phyloP scores from a whole-genome alignment of 2,113 vertebrate genomes.

The Leptobrachium ailaonicum region DNA sequence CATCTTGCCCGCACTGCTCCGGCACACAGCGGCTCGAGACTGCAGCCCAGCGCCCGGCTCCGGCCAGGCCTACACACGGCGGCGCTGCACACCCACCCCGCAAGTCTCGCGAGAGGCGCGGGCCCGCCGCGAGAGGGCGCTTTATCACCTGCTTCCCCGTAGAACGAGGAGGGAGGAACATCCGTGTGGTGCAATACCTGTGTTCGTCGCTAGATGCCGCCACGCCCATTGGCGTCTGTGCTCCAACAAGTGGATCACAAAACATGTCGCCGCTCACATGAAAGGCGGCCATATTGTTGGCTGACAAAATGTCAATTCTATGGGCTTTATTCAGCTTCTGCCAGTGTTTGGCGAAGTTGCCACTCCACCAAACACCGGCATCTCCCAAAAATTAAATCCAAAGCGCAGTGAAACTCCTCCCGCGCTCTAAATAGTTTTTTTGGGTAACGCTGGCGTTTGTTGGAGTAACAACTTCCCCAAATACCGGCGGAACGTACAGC shows the following conservation, averaged over 20 bases:
- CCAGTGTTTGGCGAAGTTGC: no score
- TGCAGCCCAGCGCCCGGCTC: constrained; percentile 8
- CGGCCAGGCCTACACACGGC: constrained; percentile 32
- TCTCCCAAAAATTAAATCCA: no score
- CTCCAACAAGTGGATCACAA: not conserved
- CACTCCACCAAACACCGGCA: no score
- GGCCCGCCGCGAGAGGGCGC: not conserved
- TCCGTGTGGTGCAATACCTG: no score
- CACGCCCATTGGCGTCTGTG: not conserved
- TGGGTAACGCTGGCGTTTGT: no score
- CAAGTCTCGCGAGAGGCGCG: constrained; percentile 38
- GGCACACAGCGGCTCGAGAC: not conserved
- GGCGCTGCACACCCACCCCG: constrained; percentile 1
- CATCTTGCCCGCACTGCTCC: constrained; percentile 61
- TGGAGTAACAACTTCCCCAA: no score
- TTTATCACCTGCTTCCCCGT: not conserved
- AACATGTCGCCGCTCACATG: not conserved
- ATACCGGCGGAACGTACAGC: no score
- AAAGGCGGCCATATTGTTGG: not conserved
- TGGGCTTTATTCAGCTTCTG: no score
- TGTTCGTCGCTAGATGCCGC: not conserved
- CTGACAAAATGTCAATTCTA: no score
- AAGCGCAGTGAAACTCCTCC: no score
- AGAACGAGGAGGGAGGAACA: no score
- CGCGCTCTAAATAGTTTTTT: no score